Conservation (phyloP, 2,888 invertebrate species). For the Rapana venosa region DNA sequence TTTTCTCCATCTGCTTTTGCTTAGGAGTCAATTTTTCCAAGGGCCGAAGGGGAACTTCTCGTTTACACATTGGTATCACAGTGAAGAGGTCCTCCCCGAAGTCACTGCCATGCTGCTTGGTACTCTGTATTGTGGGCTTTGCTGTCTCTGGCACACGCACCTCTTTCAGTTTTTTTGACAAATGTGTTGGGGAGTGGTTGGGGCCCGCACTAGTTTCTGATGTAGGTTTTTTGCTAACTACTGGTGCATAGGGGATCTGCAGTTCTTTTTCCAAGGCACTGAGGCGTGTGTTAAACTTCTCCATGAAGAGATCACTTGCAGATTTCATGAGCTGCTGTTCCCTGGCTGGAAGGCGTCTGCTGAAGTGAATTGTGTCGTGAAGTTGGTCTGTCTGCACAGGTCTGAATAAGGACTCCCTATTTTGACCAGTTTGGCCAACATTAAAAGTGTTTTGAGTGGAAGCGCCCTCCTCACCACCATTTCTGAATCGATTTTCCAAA, state of each 20-base stretch:
- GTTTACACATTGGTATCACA: conserved; percentile 36
- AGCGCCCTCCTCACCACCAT: not conserved
- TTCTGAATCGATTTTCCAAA: conserved; percentile 58
- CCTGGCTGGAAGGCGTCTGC: not conserved
- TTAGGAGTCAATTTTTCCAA: conserved; percentile 49
- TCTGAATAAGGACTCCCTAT: not conserved
- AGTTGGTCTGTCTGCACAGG: not conserved
- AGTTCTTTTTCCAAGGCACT: conserved; percentile 42
- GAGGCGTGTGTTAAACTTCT: conserved; percentile 58
- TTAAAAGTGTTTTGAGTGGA: not conserved
- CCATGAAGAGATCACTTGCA: conserved; percentile 67
- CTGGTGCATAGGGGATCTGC: not conserved
- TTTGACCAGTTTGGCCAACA: not conserved
- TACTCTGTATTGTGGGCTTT: conserved; percentile 24
- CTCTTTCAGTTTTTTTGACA: conserved; percentile 33
- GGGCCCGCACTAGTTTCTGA: not conserved
- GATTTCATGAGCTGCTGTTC: conserved; percentile 57
- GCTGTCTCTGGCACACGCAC: conserved; percentile 6
- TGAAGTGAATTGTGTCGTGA: not conserved
- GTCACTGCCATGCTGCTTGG: conserved; percentile 25
- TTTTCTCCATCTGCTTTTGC: conserved; percentile 37
- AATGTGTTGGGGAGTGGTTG: conserved; percentile 24
- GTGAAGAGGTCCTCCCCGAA: conserved; percentile 44
- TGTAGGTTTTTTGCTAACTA: not conserved
- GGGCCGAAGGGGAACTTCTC: conserved; percentile 41